Evolutionary conservation across 1,140 invertebrate genomes (phyloP), one percentile per base, ranked within the genome.

Genomic region (Drosophila gunungcola): DNA sequence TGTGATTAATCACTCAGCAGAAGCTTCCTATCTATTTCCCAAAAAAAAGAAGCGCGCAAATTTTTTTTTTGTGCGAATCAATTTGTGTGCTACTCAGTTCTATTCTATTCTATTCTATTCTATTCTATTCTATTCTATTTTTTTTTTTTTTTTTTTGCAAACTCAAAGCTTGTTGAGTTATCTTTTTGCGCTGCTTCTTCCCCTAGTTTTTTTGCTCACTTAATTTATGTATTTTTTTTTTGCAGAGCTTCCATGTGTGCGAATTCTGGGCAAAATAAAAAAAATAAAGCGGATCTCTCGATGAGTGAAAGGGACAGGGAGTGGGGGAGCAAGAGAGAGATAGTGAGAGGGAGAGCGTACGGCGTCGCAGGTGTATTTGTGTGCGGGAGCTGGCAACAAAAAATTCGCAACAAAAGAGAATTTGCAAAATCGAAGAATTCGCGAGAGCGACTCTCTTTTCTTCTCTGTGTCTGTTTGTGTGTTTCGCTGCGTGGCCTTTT

Each of bases 401-500:
- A 51, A 61, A 60, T 69, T 69, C 34, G 51, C 58, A 74, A 62
- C 29, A n/a, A 58, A 63, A 60, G 56, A 62, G 55, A 76, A 74
- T 76, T 74, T 16, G 70, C 70, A 77, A 77, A 51, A 42, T 36
- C 64, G 48, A 65, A 77, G 74, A 77, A 77, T 77, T 77, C 36
- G 74, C 73, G 56, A 45, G 54, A 29, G 41, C 43, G 36, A 32
- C 52, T 27, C 52, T 38, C 43, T 32, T 32, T 16, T 57, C 4
- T 43, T 32, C 27, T 67, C 39, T 29, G 10, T 69, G 21, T 32
- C 13, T 48, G 34, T 39, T 12, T 46, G 34, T 56, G 41, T 56
- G 32, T 48, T 34, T 12, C 34, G 46, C 29, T 69, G 72, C 72
- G 72, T 74, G 72, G 70, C 68, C 38, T 36, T 70, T 54, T 29